Base-by-base conservation (phyloP, 2,888 invertebrate genomes). In the Leptinotarsa peninsularis region DNA sequence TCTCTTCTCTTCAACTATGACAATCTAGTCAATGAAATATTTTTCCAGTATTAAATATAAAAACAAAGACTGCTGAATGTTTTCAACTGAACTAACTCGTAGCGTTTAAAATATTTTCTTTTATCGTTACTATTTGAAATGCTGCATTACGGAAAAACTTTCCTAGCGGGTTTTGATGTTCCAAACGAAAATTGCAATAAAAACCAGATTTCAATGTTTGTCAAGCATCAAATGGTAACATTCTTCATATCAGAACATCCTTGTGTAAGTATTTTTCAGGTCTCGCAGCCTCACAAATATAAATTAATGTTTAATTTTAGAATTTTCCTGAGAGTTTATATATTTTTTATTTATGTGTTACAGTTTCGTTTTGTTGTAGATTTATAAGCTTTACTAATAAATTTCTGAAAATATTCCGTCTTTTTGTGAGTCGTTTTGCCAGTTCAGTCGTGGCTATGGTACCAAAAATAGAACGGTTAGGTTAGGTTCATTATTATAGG, bases 61-160 rank as follows among this genome's bases (percentile, higher is more conserved):
- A 80, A 78, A 76, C 80, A 82, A 84, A 84, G 83, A 84, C 83
- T 84, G 83, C 79, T 75, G 49, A 60, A 69, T 73, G 72, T 68
- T 75, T 75, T 71, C 72, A 66, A 71, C 33, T 63, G 23, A 58
- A 70, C 69, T 56, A 33, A 43, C 33, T n/a, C 21, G 58, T 58
- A 70, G 66, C 56, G 54, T 58, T 66, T 17, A 10, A 17, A 27
- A 33, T 27, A 63, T 3, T 63, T 63, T 43, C 63, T 43, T 43
- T 33, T 43, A 33, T 33, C 14, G 18, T 63, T 63, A 63, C 43
- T 15, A 33, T 43, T 27, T 63, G 63, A 63, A 63, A 63, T 63
- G 33, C 33, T 63, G n/a, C 63, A 33, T 5, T 63, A 18, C 33
- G n/a, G 27, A 63, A 4, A 63, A 27, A 27, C 23, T 43, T n/a